Percentiles rank a stretch among this genome's conserved stretches.
Conservation (phyloP, 2,888 invertebrate species). For the Ceraclea dissimilis region DNA sequence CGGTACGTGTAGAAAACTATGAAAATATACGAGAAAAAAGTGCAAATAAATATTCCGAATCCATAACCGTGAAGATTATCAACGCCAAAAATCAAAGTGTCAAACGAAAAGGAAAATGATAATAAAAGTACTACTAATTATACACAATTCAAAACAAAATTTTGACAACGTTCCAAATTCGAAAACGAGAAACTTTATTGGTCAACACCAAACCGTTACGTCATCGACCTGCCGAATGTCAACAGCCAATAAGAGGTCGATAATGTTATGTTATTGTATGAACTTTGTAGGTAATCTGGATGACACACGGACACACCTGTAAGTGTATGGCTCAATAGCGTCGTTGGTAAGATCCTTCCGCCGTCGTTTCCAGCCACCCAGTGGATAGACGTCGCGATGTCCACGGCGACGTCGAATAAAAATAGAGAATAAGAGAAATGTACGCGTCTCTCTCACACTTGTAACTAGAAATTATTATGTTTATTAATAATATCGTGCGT, state of each 20-base stretch:
- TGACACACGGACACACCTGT: constrained; percentile 22
- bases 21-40: too few relatives aligned
- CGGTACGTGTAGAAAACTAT: too few relatives aligned
- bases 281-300: not conserved
- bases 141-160: not conserved
- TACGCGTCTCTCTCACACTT: constrained; percentile 25
- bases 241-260: not conserved
- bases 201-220: not conserved
- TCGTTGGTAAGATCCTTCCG: constrained; percentile 24
- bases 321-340: constrained; percentile 28
- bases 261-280: not conserved
- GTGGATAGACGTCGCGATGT: constrained; percentile 29
- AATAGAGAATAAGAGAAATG: constrained; percentile 33
- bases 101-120: not conserved
- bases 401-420: constrained; percentile 32
- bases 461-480: not conserved
- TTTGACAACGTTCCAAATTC: not conserved
- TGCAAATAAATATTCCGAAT: too few relatives aligned
- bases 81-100: too few relatives aligned
- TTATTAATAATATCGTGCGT: too few relatives aligned
- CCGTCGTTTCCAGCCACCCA: constrained; percentile 23
- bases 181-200: not conserved
- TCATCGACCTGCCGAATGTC: not conserved
- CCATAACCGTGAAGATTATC: too few relatives aligned
- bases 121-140: too few relatives aligned